A percentile compares a stretch with the other conserved stretches of the same genome.
phyloP scores from a whole-genome alignment of 2,888 invertebrate genomes.

The Chloromyia formosa region DNA sequence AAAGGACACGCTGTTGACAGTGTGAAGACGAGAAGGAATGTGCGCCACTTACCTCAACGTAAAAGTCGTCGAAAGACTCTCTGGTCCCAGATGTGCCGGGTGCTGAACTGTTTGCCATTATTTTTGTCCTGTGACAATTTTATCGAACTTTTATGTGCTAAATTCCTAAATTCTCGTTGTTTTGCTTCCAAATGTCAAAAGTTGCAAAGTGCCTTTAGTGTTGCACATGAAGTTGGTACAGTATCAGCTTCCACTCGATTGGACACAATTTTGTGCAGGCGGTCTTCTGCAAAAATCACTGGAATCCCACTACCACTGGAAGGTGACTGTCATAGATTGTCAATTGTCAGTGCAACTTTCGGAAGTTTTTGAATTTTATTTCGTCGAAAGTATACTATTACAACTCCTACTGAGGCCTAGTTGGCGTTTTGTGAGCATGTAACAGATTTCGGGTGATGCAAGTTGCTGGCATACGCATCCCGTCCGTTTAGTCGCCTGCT shows the following conservation, averaged over 20 bases:
- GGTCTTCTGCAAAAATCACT: too few species aligned
- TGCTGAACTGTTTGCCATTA: constrained; percentile 40
- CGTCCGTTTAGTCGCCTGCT: background rate
- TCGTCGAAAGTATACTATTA: too few species aligned
- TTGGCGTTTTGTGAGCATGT: background rate
- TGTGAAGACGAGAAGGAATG: background rate
- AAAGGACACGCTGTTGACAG: too few species aligned
- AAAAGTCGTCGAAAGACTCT: constrained; percentile 82
- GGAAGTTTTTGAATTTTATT: too few species aligned
- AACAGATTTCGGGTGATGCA: background rate
- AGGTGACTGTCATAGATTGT: too few species aligned
- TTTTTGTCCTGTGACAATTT: too few species aligned
- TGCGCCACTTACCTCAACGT: constrained; percentile 74
- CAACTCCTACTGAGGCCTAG: too few species aligned
- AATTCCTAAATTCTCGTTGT: background rate
- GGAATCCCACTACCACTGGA: too few species aligned
- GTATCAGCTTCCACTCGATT: too few species aligned
- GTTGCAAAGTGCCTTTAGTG: background rate
- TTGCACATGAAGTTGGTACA: background rate
- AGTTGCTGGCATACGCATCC: too few species aligned
- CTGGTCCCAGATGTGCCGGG: constrained; percentile 67
- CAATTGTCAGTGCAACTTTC: too few species aligned
- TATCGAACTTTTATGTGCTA: background rate
- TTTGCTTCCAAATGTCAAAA: constrained; percentile 34
- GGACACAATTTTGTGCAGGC: too few species aligned